Base-by-base conservation (phyloP, 2,888 invertebrate species). In the Adelognathus sp. region DNA sequence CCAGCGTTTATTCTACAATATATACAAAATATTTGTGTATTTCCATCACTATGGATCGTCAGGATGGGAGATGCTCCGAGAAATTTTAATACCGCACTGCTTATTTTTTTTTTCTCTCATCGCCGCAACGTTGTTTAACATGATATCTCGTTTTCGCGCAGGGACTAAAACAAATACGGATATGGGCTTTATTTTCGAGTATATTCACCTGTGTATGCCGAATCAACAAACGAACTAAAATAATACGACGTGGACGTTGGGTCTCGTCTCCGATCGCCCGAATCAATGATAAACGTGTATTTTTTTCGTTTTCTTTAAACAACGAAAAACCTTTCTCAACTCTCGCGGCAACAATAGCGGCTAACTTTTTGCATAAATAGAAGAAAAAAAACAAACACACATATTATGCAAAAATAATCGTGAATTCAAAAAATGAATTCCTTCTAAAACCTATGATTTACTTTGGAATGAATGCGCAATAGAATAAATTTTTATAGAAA, bases 391-490 rank as follows among this genome's bases (percentile, higher is more conserved):
- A 33, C 46, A 67, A 36, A 66, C n/a, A n/a, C n/a, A n/a, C n/a
- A n/a, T 39, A 75, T 72, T 31, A 69, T 76, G 77, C 66, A 73
- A 72, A 58, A 44, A 74, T n/a, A 76, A 66, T 39, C 54, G 41
- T 46, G 29, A 64, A 54, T 54, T 76, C n/a, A 70, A 60, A 56
- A 46, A 58, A 77, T 52, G 36, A 72, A 80, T 60, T 61, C 31
- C 60, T 39, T 21, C 64, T 44, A 64, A 50, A 64, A 58, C 29
- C 72, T 70, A 70, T 52, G 31, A 77, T 79, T 81, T 81, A 82
- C 83, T 83, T 83, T 85, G 84, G 84, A 85, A 84, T 84, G 84
- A 85, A 85, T 81, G 83, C 81, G 83, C 79, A 58, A 75, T 84
- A 79, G 11, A 81, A 85, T 84, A 84, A 84, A 84, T 83, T 83